Evolutionary conservation across 2,888 invertebrate genomes (phyloP).

Genomic region (Meiosimyza decipiens): DNA sequence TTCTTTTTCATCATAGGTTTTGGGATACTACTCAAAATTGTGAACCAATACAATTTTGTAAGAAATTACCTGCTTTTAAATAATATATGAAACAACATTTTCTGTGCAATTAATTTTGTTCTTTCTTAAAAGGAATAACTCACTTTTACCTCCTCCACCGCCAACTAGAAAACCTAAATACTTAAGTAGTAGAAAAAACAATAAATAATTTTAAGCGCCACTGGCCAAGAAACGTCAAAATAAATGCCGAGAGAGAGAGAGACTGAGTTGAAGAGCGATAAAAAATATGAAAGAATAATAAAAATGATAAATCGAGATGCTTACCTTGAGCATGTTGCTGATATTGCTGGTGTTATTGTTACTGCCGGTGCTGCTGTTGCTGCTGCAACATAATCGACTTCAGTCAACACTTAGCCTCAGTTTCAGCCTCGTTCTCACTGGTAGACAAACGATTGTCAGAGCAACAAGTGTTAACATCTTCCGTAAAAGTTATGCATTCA

Average conservation of each 20-base stretch:
- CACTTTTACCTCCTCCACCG: no score
- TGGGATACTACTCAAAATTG: no score
- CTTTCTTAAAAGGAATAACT: no score
- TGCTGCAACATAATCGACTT: not conserved
- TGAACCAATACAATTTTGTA: no score
- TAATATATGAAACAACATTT: no score
- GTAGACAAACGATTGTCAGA: constrained; percentile 2
- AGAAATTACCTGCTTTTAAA: no score
- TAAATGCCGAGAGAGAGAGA: not conserved
- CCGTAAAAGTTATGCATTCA: constrained; percentile 16
- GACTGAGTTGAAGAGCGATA: not conserved
- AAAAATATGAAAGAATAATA: not conserved
- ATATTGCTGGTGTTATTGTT: not conserved
- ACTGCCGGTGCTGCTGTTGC: not conserved
- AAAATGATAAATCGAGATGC: constrained; percentile 36
- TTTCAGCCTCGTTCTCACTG: not conserved
- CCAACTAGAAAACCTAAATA: no score
- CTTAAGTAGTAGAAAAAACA: not conserved
- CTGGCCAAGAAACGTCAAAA: constrained; percentile 5
- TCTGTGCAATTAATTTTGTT: no score
- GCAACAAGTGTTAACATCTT: constrained; percentile 15
- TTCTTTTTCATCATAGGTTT: no score
- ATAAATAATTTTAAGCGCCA: constrained; percentile 25
- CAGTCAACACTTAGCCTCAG: constrained; percentile 2
- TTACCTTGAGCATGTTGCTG: constrained; percentile 29